Evolutionary conservation across 2,113 vertebrate genomes (phyloP).

Genomic region (Catharus minimus): DNA sequence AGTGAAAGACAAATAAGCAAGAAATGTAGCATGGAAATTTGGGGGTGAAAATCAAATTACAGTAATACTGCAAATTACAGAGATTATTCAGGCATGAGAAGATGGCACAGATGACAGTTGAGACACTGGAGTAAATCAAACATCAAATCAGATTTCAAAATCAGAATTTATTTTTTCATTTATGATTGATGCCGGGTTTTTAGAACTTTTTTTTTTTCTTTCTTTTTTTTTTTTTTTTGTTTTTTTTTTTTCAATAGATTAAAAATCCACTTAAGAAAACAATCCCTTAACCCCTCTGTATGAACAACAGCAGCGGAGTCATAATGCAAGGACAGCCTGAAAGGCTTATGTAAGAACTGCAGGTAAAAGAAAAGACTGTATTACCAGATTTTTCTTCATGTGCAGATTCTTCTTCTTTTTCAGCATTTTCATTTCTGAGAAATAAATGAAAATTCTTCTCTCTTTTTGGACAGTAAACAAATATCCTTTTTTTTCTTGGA

Average conservation of each 20-base stretch:
- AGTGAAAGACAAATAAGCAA: neutral
- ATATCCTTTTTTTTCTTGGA: neutral
- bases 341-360: neutral
- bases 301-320: neutral
- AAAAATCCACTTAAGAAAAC: neutral
- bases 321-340: neutral
- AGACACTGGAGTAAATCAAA: neutral
- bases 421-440: conserved; percentile 16
- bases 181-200: neutral
- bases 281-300: neutral
- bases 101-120: neutral
- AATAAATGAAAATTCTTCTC: neutral
- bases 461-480: neutral
- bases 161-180: neutral
- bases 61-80: neutral
- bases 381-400: conserved; percentile 71
- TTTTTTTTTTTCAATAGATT: neutral
- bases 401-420: conserved; percentile 32
- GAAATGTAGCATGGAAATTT: neutral
- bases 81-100: neutral
- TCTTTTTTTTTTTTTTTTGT: neutral
- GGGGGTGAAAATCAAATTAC: neutral
- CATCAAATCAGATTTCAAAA: neutral
- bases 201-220: neutral
- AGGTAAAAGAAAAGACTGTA: neutral